A percentile compares a stretch with the other conserved stretches of the same genome.
Conservation (phyloP, 2,113 vertebrate genomes). For the Arenaria interpres region DNA sequence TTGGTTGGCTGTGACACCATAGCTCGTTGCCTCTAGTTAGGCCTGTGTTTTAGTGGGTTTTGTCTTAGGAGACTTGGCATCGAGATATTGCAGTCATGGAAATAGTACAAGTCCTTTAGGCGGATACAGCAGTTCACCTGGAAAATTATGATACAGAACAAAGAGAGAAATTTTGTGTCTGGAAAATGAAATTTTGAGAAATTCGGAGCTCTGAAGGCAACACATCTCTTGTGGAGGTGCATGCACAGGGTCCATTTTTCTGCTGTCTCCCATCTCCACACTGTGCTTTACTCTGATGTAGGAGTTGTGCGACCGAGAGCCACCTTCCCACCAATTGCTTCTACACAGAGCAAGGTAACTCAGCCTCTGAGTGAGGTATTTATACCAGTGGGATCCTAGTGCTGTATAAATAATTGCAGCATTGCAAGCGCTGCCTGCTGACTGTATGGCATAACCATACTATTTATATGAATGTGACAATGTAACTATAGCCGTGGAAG, state of each 20-base stretch:
- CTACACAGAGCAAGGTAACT: not conserved
- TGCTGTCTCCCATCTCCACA: not conserved
- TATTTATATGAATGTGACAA: slow-evolving; percentile 13
- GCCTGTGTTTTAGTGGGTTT: not conserved
- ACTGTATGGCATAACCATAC: not conserved
- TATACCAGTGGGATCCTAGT: not conserved
- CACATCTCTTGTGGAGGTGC: too few species aligned
- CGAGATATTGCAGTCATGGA: not conserved
- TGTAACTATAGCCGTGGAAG: not conserved
- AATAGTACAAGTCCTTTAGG: not conserved
- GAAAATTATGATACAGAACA: not conserved
- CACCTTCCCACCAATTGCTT: not conserved
- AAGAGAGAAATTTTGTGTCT: not conserved
- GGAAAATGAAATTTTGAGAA: not conserved
- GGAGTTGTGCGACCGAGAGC: accelerated
- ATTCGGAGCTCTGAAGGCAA: not conserved
- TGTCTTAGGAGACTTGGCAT: not conserved
- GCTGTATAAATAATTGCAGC: slow-evolving; percentile 12
- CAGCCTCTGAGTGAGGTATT: not conserved
- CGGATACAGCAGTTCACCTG: not conserved
- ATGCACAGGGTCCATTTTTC: not conserved
- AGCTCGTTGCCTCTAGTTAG: not conserved
- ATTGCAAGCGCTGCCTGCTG: not conserved
- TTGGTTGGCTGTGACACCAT: not conserved
- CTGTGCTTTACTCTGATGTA: not conserved